Evolutionary conservation across 2,888 invertebrate genomes (phyloP).

Genomic region (Heliconius ethilla): DNA sequence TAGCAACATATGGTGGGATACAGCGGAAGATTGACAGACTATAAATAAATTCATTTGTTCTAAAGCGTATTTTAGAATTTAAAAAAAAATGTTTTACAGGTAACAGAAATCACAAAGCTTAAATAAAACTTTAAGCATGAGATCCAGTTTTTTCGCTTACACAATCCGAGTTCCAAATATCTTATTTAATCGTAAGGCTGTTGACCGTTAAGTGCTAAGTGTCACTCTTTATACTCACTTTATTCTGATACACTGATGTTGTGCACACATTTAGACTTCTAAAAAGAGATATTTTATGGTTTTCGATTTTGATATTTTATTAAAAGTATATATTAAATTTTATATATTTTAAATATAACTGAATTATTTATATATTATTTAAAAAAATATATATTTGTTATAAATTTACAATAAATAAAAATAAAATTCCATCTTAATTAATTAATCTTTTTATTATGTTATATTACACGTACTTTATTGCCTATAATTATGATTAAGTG

Average conservation of each 20-base stretch:
- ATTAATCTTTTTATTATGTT: background rate
- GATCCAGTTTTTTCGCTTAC: conserved; percentile 59
- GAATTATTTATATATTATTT: background rate
- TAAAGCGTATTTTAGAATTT: conserved; percentile 16
- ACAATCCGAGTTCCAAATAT: conserved; percentile 51
- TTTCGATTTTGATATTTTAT: conserved; percentile 35
- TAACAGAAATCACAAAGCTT: conserved; percentile 34
- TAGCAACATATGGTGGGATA: too few species aligned
- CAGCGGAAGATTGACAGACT: too few species aligned
- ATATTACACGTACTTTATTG: background rate
- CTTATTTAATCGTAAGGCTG: conserved; percentile 63
- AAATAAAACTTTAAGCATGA: conserved; percentile 25
- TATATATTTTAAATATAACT: conserved; percentile 1
- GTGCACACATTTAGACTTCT: conserved; percentile 56
- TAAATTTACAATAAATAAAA: background rate
- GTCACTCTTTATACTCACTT: conserved; percentile 64
- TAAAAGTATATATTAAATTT: conserved; percentile 11
- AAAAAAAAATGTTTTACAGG: conserved; percentile 8
- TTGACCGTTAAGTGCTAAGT: conserved; percentile 63
- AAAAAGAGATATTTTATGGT: conserved; percentile 37
- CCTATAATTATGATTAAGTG: conserved; percentile 26
- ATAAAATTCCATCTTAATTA: background rate
- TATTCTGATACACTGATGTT: conserved; percentile 63
- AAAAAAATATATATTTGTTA: background rate
- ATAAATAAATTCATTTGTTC: too few species aligned